These are phyloP conservation scores for Alaudala cheleensis DNA, from an alignment of 2,113 vertebrate genomes.

Conservation along the genomic window DNA sequence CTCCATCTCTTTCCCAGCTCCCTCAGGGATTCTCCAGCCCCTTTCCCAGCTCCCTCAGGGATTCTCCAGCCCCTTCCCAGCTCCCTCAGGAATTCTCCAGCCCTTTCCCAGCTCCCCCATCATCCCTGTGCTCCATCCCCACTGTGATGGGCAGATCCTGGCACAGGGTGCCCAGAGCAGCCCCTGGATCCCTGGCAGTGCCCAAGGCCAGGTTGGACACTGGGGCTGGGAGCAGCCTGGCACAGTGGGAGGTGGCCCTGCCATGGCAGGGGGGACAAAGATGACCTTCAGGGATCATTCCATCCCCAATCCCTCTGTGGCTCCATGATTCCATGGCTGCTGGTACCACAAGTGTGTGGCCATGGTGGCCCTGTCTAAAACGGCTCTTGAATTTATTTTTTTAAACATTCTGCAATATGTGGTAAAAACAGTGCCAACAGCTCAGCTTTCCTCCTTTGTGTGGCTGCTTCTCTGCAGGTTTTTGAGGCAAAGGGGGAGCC, in stretches of 20 bases:
- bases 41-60: background rate
- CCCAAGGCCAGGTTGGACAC: background rate
- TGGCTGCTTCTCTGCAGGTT: background rate
- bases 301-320: background rate
- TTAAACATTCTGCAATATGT: rapidly evolving
- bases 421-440: rapidly evolving
- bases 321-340: rapidly evolving
- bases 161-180: background rate
- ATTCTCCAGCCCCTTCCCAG: background rate
- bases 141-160: rapidly evolving
- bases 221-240: background rate
- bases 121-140: background rate
- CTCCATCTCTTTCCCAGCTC: too few relatives aligned
- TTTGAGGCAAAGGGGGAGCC: background rate
- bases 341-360: background rate
- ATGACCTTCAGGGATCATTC: background rate
- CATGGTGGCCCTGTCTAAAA: background rate
- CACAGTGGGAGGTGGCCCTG: background rate
- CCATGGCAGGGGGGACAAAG: background rate
- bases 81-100: background rate
- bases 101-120: background rate
- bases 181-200: background rate
- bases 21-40: background rate
- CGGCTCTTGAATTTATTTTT: too few relatives aligned
- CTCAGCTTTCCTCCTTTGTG: rapidly evolving